phyloP scores from a whole-genome alignment of 2,113 vertebrate genomes.

The Takifugu flavidus region DNA sequence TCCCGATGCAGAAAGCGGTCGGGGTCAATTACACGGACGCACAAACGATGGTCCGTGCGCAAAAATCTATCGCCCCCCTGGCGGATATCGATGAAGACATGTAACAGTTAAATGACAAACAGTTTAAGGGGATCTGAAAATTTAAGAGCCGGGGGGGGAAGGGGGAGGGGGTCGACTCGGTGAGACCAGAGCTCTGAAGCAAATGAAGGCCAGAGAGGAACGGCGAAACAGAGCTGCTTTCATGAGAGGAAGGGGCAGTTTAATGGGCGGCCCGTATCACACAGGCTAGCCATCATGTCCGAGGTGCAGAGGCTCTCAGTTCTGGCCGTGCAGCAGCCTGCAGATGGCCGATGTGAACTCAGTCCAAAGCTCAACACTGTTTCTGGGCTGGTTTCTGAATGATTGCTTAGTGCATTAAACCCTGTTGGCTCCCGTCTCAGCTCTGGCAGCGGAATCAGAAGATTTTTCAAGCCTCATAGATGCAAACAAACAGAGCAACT shows the following conservation, averaged over 20 bases:
- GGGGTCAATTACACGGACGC: slow-evolving; percentile 41
- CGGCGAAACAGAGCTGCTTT: slow-evolving; percentile 28
- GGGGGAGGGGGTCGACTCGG: too few species aligned
- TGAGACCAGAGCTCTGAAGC: too few species aligned
- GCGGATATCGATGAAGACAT: slow-evolving; percentile 49
- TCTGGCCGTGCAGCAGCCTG: slow-evolving; percentile 58
- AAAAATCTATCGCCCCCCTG: slow-evolving; percentile 31
- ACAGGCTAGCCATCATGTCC: slow-evolving; percentile 60
- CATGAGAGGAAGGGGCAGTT: slow-evolving; percentile 62
- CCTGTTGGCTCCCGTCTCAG: slow-evolving; percentile 56
- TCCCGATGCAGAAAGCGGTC: slow-evolving; percentile 40
- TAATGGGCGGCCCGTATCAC: slow-evolving; percentile 61
- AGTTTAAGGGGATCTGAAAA: slow-evolving; percentile 33
- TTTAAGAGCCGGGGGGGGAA: too few species aligned
- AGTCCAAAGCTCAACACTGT: slow-evolving; percentile 66
- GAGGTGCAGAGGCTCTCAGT: slow-evolving; percentile 53
- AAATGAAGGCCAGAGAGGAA: slow-evolving; percentile 34
- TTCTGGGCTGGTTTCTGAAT: slow-evolving; percentile 65
- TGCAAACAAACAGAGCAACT: slow-evolving; percentile 61
- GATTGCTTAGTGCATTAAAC: slow-evolving; percentile 63
- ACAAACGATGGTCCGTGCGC: slow-evolving; percentile 9
- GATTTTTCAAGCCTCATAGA: slow-evolving; percentile 56
- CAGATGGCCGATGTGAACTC: slow-evolving; percentile 71
- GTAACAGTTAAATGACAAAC: slow-evolving; percentile 55
- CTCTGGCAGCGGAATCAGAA: slow-evolving; percentile 55